Evolutionary conservation across 2,888 invertebrate species (phyloP).

Genomic region (Cylloceria caligata): DNA sequence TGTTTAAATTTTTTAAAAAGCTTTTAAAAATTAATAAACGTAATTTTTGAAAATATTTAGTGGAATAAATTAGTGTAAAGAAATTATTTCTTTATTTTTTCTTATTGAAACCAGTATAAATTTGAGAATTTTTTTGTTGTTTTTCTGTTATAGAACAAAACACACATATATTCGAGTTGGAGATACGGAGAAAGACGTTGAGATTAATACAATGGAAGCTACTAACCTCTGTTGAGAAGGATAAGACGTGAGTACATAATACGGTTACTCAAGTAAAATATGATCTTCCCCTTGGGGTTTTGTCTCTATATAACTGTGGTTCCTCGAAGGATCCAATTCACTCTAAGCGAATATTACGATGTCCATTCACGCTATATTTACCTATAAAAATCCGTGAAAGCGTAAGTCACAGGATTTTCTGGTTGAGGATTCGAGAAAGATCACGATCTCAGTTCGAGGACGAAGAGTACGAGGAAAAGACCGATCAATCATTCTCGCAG

Average conservation of each 20-base stretch:
- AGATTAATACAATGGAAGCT: neutral
- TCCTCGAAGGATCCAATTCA: slow-evolving; percentile 34
- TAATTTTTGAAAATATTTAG: no score
- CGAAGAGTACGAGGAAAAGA: slow-evolving; percentile 36
- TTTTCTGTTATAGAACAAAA: neutral
- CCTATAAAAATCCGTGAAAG: slow-evolving; percentile 67
- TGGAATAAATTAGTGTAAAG: no score
- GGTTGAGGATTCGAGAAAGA: slow-evolving; percentile 17
- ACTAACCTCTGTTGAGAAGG: neutral
- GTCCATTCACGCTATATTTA: slow-evolving; percentile 66
- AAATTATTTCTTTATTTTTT: no score
- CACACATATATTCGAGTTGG: neutral
- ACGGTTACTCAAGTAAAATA: slow-evolving; percentile 25
- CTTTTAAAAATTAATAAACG: no score
- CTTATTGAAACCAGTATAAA: no score
- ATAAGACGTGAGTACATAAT: neutral
- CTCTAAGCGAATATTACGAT: slow-evolving; percentile 65
- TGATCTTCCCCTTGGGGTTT: slow-evolving; percentile 4
- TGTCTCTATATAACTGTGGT: slow-evolving; percentile 5
- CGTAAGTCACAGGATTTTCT: slow-evolving; percentile 19
- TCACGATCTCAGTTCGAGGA: slow-evolving; percentile 29
- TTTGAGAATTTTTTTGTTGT: no score
- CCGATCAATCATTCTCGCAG: slow-evolving; percentile 69
- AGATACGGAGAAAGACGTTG: neutral
- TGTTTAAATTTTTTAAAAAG: no score